Percentiles rank a stretch among this genome's conserved stretches.
Conservation (phyloP, 2,888 invertebrate species). For the Cloeon dipterum region DNA sequence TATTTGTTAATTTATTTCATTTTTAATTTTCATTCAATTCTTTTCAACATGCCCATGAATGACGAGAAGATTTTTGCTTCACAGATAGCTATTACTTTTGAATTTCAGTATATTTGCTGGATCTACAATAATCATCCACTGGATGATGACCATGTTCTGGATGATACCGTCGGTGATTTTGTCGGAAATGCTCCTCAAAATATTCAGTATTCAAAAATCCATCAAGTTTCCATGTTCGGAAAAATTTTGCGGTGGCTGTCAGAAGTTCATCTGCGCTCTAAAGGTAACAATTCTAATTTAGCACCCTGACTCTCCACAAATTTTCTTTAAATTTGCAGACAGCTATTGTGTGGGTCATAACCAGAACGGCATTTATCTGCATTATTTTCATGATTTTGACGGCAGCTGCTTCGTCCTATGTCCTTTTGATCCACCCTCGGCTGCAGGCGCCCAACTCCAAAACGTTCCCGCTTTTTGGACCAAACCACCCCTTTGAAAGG, state of each 20-base stretch:
- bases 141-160: background rate
- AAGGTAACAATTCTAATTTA: no score
- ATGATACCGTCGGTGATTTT: background rate
- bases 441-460: background rate
- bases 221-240: no score
- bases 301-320: no score
- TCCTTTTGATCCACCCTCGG: background rate
- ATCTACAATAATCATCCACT: background rate
- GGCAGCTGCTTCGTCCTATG: background rate
- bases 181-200: background rate
- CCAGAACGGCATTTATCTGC: background rate
- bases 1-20: no score
- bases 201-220: no score
- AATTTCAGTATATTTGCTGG: conserved; percentile 1
- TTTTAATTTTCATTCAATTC: no score
- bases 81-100: no score
- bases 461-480: background rate
- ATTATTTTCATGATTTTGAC: background rate
- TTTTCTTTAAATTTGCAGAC: no score
- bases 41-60: no score
- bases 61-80: no score
- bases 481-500: background rate
- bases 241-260: no score
- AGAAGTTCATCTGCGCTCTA: no score
- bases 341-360: background rate